A percentile compares a stretch with the other conserved stretches of the same genome.
These are phyloP conservation scores for Latrodectus hesperus DNA, from an alignment of 2,888 invertebrate species.

Conservation along the genomic window DNA sequence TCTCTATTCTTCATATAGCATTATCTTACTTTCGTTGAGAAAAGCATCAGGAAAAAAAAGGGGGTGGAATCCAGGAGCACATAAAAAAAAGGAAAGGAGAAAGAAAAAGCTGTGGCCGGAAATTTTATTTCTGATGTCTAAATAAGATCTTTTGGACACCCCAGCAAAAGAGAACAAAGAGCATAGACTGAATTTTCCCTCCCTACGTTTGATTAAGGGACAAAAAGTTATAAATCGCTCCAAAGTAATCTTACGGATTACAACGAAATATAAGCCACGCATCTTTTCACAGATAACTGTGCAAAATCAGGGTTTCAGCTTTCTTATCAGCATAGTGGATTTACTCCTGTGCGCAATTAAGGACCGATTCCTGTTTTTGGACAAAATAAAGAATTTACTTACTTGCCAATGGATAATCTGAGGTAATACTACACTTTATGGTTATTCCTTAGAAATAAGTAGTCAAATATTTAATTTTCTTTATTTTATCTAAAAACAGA, in stretches of 20 bases:
- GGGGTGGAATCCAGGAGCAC: not conserved
- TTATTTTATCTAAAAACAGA: too few species aligned
- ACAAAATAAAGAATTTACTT: too few species aligned
- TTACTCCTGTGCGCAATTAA: not conserved
- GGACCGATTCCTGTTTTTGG: not conserved
- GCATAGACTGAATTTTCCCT: not conserved
- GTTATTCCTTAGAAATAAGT: too few species aligned
- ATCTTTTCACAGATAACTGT: conserved; percentile 27
- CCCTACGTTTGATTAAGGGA: conserved; percentile 46
- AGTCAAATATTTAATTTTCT: too few species aligned
- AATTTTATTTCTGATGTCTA: conserved; percentile 59
- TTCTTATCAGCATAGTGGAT: conserved; percentile 29
- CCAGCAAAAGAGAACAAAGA: not conserved
- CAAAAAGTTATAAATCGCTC: conserved; percentile 45
- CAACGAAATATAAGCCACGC: conserved; percentile 31
- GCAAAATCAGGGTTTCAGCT: not conserved
- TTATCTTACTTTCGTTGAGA: conserved; percentile 24
- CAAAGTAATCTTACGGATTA: conserved; percentile 51
- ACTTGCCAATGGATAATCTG: too few species aligned
- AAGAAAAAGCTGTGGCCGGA: conserved; percentile 42
- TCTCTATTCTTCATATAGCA: conserved; percentile 43
- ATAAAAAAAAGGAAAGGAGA: not conserved
- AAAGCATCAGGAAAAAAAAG: not conserved
- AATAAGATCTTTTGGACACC: conserved; percentile 51
- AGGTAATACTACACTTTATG: too few species aligned